A percentile compares a stretch with the other conserved stretches of the same genome.
These are phyloP conservation scores for Synodontis membranacea DNA, from an alignment of 2,113 vertebrate genomes.

Conservation along the genomic window DNA sequence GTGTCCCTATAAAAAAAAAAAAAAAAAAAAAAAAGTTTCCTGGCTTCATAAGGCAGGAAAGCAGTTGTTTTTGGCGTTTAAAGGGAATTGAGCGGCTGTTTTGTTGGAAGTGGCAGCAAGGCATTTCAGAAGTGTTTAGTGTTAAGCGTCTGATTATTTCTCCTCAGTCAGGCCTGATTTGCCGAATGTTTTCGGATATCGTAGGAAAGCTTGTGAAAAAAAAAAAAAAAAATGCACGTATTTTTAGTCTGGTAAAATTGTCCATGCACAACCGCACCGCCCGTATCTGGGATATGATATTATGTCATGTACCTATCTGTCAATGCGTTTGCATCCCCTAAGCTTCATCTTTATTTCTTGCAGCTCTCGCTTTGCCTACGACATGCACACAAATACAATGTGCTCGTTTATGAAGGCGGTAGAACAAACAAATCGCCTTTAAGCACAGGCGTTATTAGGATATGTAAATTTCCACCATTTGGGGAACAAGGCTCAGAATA, in stretches of 20 bases:
- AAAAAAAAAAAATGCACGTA: background rate
- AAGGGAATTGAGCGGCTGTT: no score
- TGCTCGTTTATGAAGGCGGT: conserved; percentile 38
- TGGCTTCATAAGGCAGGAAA: background rate
- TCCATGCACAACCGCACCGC: background rate
- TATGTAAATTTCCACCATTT: conserved; percentile 55
- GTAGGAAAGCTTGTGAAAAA: background rate
- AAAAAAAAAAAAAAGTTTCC: no score
- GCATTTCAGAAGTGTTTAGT: background rate
- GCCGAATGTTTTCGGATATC: background rate
- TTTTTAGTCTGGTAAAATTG: background rate
- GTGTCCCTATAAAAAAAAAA: background rate
- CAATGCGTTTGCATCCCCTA: background rate
- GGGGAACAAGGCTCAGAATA: conserved; percentile 49
- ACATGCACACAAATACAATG: background rate
- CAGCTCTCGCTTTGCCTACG: background rate
- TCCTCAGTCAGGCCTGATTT: background rate
- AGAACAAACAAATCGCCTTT: conserved; percentile 55
- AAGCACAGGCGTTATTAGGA: conserved; percentile 53
- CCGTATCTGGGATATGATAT: background rate
- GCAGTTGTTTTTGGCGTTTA: background rate
- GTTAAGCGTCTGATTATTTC: background rate
- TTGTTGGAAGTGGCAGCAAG: background rate
- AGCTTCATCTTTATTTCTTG: conserved; percentile 6
- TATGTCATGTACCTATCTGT: background rate